Evolutionary conservation across 1,140 invertebrate genomes (phyloP), one percentile per base, ranked within the genome.

Genomic region (Panulirus ornatus): DNA sequence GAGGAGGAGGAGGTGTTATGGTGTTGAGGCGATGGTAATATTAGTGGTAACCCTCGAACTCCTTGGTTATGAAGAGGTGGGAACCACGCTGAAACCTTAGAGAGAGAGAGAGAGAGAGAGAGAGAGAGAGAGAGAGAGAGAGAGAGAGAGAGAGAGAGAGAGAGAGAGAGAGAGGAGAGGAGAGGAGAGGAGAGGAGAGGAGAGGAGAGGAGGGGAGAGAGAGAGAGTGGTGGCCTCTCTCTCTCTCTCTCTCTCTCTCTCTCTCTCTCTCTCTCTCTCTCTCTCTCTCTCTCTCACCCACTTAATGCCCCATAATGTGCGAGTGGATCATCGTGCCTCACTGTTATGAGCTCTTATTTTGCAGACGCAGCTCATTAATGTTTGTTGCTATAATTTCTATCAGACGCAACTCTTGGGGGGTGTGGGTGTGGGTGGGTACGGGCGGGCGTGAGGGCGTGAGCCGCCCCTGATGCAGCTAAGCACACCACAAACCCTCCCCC

Each of bases 321-420:
- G 19, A 16, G 40, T n/a, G 82, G 82, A 70, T 70, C 82, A 84
- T 42, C 30, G 66, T 84, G 14, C 6, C 66, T 84, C 82, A 70
- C 22, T 36, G 63, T 84, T 84, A 84, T 70, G 63, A 70, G 58
- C 19, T 84, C 82, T 44, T 84, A 84, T 84, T 84, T 84, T 27
- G 54, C 27, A 84, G 58, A 83, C 58, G 36, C 81, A 9, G 44
- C 81, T 71, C 82, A 84, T 84, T 84, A 84, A 84, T 84, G 82
- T 84, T 84, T 84, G 70, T 85, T 73, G 30, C 30, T 85, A 85
- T 85, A 84, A 84, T 84, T 84, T 84, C 38, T 70, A 70, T 44
- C 44, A 78, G 75, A 66, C 30, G n/a, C 58, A 66, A 27, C 3
- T 30, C 5, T 66, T 22, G 58, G 0, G 51, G 5, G 51, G 51